These are phyloP conservation scores for Okapia johnstoni DNA, from an alignment of 2,113 vertebrate species.

Conservation along the genomic window DNA sequence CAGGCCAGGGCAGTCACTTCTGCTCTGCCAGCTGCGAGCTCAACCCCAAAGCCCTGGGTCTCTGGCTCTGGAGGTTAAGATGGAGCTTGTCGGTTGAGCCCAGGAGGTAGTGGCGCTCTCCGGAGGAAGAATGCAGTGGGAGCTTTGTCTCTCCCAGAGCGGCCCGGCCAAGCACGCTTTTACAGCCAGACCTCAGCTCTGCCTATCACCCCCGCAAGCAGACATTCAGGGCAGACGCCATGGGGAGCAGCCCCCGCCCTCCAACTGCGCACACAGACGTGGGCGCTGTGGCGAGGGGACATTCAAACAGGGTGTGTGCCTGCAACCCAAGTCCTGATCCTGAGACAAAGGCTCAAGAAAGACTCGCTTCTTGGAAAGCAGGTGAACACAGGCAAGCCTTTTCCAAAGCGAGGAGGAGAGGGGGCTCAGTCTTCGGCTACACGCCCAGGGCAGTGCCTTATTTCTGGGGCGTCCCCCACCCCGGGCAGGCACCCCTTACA, in stretches of 20 bases:
- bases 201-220: background rate
- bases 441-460: too few species aligned
- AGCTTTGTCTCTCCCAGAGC: background rate
- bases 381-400: background rate
- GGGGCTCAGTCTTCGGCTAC: background rate
- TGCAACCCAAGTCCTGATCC: background rate
- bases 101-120: slow-evolving; percentile 49
- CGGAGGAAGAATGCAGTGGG: background rate
- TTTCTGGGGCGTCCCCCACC: background rate
- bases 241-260: background rate
- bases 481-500: background rate
- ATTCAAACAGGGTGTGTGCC: background rate
- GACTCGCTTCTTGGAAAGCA: background rate
- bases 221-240: background rate
- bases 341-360: background rate
- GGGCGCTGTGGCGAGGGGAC: background rate
- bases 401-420: background rate
- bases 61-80: background rate
- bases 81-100: background rate
- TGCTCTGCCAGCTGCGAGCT: background rate
- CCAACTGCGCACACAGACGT: accelerated
- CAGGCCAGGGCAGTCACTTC: background rate
- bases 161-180: background rate
- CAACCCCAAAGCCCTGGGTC: background rate
- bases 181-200: background rate